phyloP scores from a whole-genome alignment of 2,113 vertebrate species.

The Recurvirostra avosetta region DNA sequence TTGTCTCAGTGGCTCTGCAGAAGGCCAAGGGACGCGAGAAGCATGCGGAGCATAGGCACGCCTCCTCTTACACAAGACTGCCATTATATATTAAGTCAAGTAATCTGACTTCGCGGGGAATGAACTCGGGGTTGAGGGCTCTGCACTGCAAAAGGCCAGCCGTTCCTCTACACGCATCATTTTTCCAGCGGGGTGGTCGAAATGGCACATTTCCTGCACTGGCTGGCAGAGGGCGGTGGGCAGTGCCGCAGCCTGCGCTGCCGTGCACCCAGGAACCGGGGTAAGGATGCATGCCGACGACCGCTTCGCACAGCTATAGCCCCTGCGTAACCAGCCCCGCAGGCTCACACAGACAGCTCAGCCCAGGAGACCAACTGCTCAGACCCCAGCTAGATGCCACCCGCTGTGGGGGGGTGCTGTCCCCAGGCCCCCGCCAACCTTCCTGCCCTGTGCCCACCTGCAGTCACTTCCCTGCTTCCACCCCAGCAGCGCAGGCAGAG shows the following conservation, averaged over 20 bases:
- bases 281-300: fast-evolving
- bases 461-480: neutral
- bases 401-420: neutral
- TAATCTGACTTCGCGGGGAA: neutral
- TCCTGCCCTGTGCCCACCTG: fast-evolving
- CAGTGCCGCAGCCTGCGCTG: fast-evolving
- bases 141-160: neutral
- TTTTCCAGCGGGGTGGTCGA: neutral
- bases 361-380: neutral
- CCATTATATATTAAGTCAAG: neutral
- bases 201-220: fast-evolving
- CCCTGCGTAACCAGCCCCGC: too few relatives aligned
- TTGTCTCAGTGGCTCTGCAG: neutral
- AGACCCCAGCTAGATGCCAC: neutral
- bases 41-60: fast-evolving
- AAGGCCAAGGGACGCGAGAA: neutral
- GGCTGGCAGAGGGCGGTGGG: neutral
- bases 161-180: neutral
- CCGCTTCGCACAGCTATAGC: fast-evolving
- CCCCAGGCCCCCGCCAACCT: neutral
- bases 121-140: neutral
- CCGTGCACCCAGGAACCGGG: fast-evolving
- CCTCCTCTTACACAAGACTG: neutral
- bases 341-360: fast-evolving
- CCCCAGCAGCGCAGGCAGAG: neutral